Evolutionary conservation across 2,113 vertebrate genomes (phyloP).

Genomic region (Athene noctua): DNA sequence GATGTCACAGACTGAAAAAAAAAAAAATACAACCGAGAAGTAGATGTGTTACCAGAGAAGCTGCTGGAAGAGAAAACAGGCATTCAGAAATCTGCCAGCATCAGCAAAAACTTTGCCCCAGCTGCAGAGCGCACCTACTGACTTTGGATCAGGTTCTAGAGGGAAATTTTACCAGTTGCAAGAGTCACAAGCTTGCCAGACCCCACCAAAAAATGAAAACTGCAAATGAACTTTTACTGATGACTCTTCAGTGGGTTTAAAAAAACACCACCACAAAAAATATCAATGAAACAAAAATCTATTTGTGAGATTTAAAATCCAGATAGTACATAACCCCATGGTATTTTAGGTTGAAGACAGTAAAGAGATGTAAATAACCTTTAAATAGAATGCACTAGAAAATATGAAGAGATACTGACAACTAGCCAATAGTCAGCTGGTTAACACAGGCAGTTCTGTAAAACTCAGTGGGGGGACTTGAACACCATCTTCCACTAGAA

Average conservation of each 20-base stretch:
- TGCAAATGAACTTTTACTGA: background rate
- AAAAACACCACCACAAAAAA: background rate
- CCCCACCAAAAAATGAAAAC: background rate
- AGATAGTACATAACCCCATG: background rate
- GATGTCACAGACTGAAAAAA: background rate
- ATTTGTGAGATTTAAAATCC: background rate
- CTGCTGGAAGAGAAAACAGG: background rate
- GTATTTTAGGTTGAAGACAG: background rate
- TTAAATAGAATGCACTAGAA: background rate
- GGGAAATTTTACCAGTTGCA: background rate
- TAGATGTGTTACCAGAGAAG: background rate
- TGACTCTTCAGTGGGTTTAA: background rate
- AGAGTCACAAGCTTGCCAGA: background rate
- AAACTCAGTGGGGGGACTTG: background rate
- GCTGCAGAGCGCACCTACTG: background rate
- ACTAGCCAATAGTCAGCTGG: background rate
- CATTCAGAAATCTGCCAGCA: background rate
- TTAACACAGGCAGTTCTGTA: background rate
- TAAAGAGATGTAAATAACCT: background rate
- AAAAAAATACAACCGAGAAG: background rate
- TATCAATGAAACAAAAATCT: background rate
- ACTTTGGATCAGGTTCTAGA: background rate
- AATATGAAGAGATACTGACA: background rate
- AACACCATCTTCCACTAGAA: background rate
- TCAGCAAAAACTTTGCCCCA: background rate